Conservation (phyloP, 2,888 invertebrate species). For the Anarsia innoxiella region DNA sequence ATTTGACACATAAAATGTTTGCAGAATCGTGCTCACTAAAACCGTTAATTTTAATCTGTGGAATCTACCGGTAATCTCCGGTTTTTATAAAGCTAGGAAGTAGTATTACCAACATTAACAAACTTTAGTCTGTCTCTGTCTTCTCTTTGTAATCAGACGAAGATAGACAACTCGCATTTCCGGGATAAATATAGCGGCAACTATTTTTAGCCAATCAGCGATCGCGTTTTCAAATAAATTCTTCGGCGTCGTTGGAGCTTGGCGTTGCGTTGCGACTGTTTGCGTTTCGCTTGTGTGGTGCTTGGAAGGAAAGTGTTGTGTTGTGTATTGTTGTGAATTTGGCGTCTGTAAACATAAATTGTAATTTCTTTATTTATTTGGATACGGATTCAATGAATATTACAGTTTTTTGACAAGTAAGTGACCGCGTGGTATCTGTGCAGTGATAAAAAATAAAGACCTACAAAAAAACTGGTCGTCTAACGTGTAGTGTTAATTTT, state of each 20-base stretch:
- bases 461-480: slow-evolving; percentile 23
- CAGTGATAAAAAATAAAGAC: slow-evolving; percentile 53
- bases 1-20: too few species aligned
- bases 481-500: slow-evolving; percentile 24
- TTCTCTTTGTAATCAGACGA: slow-evolving; percentile 11
- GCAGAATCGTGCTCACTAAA: too few species aligned
- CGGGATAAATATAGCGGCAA: slow-evolving; percentile 27
- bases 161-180: slow-evolving; percentile 17
- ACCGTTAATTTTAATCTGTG: too few species aligned
- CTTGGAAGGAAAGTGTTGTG: slow-evolving; percentile 18
- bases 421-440: slow-evolving; percentile 43
- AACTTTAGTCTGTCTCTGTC: slow-evolving; percentile 15
- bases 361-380: slow-evolving; percentile 12
- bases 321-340: slow-evolving; percentile 21
- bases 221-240: slow-evolving; percentile 50
- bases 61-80: not conserved
- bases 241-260: slow-evolving; percentile 59
- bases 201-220: slow-evolving; percentile 55
- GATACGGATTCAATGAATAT: slow-evolving; percentile 15
- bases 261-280: slow-evolving; percentile 42
- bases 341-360: slow-evolving; percentile 14
- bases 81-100: slow-evolving; percentile 9
- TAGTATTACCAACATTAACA: slow-evolving; percentile 17
- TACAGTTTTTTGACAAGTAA: slow-evolving; percentile 30
- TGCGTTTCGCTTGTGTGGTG: slow-evolving; percentile 29